phyloP scores from a whole-genome alignment of 2,888 invertebrate species.

The Drosophila setosimentum region DNA sequence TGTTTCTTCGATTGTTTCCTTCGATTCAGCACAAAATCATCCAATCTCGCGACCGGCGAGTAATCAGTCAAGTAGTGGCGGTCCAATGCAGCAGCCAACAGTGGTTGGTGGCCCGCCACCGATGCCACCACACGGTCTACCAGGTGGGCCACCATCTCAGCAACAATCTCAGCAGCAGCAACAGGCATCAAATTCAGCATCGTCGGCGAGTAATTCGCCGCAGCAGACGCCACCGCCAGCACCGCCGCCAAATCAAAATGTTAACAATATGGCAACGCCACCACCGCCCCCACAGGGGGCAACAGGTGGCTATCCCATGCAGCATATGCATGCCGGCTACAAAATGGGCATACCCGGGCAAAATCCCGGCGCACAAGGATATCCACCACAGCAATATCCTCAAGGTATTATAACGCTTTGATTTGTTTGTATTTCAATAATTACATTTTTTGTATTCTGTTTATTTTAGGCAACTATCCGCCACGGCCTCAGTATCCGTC shows the following conservation, averaged over 20 bases:
- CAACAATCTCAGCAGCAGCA: conserved; percentile 83
- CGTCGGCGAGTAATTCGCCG: conserved; percentile 83
- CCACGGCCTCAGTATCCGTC: conserved; percentile 87
- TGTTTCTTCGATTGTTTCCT: not conserved
- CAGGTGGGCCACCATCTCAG: conserved; percentile 78
- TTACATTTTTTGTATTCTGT: not conserved
- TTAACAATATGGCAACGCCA: conserved; percentile 83
- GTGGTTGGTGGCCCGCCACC: conserved; percentile 75
- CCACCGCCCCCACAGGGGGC: conserved; percentile 76
- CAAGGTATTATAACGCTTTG: conserved; percentile 83
- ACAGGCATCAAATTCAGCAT: conserved; percentile 80
- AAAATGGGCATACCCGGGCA: conserved; percentile 88
- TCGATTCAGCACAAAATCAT: conserved; percentile 90
- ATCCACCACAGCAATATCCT: conserved; percentile 87
- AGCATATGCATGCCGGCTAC: conserved; percentile 87
- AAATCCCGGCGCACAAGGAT: conserved; percentile 86
- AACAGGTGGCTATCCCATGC: conserved; percentile 82
- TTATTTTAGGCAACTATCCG: conserved; percentile 83
- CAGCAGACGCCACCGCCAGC: conserved; percentile 83
- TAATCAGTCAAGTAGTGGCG: conserved; percentile 88
- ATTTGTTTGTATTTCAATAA: not conserved
- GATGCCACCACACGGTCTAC: conserved; percentile 78
- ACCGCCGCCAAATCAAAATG: conserved; percentile 81
- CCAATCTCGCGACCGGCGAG: conserved; percentile 98
- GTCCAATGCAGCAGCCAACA: conserved; percentile 82